phyloP scores from a whole-genome alignment of 2,888 invertebrate genomes.

The Drosophila barbarae region DNA sequence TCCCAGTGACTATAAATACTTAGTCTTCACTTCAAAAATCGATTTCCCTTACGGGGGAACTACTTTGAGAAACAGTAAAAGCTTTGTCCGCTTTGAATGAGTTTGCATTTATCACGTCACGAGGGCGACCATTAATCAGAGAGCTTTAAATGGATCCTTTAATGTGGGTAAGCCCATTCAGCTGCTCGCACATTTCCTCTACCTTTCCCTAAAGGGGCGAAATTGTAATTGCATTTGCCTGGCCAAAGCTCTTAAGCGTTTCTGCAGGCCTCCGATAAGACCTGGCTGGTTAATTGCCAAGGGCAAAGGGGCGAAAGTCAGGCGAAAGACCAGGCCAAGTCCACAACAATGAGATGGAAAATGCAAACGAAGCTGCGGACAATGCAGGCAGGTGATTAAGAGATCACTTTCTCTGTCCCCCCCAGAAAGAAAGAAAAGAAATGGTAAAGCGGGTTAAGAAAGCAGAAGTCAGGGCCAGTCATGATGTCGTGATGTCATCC shows the following conservation, averaged over 20 bases:
- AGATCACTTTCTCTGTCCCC: slow-evolving; percentile 5
- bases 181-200: slow-evolving; percentile 4
- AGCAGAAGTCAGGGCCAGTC: slow-evolving; percentile 36
- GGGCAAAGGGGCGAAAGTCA: slow-evolving; percentile 9
- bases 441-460: slow-evolving; percentile 12
- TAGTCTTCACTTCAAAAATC: not conserved
- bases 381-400: slow-evolving; percentile 21
- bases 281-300: slow-evolving; percentile 9
- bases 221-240: slow-evolving; percentile 35
- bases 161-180: slow-evolving; percentile 8
- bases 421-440: slow-evolving; percentile 3
- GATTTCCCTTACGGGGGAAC: not conserved
- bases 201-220: not conserved
- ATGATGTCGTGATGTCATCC: slow-evolving; percentile 35
- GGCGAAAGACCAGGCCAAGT: slow-evolving; percentile 9
- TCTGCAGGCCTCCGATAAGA: slow-evolving; percentile 37
- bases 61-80: slow-evolving; percentile 13
- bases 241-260: slow-evolving; percentile 28
- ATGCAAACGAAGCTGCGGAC: slow-evolving; percentile 23
- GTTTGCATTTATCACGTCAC: slow-evolving; percentile 23
- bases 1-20: not conserved
- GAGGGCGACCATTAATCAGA: slow-evolving; percentile 36
- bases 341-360: slow-evolving; percentile 14
- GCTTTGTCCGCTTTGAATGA: slow-evolving; percentile 32
- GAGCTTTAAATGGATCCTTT: slow-evolving; percentile 33